Base-by-base conservation (phyloP, 2,113 vertebrate species). In the Sprattus sprattus region DNA sequence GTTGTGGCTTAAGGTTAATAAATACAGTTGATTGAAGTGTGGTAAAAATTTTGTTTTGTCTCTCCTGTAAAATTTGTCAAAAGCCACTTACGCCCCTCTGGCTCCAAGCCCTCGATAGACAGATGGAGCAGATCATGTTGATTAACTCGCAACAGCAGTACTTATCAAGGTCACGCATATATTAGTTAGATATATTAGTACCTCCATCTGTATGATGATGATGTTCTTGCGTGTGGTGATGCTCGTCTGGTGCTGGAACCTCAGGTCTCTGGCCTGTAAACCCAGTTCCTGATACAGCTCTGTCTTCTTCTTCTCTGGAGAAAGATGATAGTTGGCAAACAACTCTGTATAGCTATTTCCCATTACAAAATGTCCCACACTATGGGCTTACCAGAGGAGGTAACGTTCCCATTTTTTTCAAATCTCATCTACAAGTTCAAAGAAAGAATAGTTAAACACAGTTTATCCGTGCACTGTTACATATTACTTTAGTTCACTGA, bases 171-270 rank as follows among this genome's bases (percentile, higher is more conserved):
- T 39, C 39, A 39, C 39, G 39, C 1, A 39, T 39, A 39, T 39
- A 39, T 39, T 39, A 39, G 39, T n/a, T n/a, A n/a, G n/a, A n/a
- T n/a, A n/a, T n/a, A n/a, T n/a, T n/a, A n/a, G 88, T 94, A 99
- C 98, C 96, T 97, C 97, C 97, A 99, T 99, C 84, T 97, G 93
- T 89, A 99, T 88, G 85, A 99, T 98, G 25, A 99, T 97, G 89
- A 94, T 96, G 88, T 98, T 99, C 94, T 97, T 99, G 87, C 97
- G 95, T 9, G 96, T 91, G 15, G 93, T 95, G 88, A 99, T 96
- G 94, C 95, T 98, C 92, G 96, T 96, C 8, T 95, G 92, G 82
- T 99, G 98, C 86, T 99, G 98, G 90, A 99, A 99, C 84, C 98
- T 94, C 71, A 99, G 91, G 89, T 99, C 98, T 94, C 98, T 94